Base-by-base conservation (phyloP, 2,113 vertebrate genomes). In the Notothenia coriiceps region DNA sequence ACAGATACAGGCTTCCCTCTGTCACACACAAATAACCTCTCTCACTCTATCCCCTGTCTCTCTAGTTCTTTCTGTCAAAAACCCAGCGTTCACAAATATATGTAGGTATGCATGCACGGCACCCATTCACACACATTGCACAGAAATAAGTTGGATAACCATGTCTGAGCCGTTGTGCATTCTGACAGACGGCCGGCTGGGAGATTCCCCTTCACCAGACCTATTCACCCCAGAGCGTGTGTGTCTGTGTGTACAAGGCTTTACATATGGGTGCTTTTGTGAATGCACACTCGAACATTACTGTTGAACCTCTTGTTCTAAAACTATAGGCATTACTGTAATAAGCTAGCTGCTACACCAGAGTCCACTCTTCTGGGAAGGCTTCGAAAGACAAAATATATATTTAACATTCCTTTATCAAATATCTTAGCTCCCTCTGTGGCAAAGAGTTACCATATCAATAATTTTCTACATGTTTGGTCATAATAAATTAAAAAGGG, bases 1-100 rank as follows among this genome's bases (percentile, higher is more conserved):
- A 88, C 73, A 82, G 82, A 91, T 80, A 93, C 91, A 94, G 85
- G 80, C 81, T 20, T 13, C 54, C 63, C 81, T 90, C 84, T 93
- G 88, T 91, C 90, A 90, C 74, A 83, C 86, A 83, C 91, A 79
- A 84, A 88, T 76, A 86, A 78, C 69, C 74, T 57, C 77, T 61
- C 80, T 67, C 65, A 64, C 71, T 79, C 25, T 79, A 10, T 62
- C 33, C 66, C 2, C 4, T 56, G 50, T 4, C 33, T 51, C 18
- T 62, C 40, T 47, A 29, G 77, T 20, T 74, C 55, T 77, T 33
- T 72, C 64, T 59, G 47, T 54, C 63, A 78, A 80, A 81, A 65
- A 67, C 66, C 40, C 60, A 57, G 64, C 51, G 44, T 80, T 80
- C 62, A 82, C 75, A 67, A 83, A 66, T 84, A 62, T 61, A 63